These are phyloP conservation scores for Eristalis pertinax DNA, from an alignment of 2,888 invertebrate species.

Conservation along the genomic window DNA sequence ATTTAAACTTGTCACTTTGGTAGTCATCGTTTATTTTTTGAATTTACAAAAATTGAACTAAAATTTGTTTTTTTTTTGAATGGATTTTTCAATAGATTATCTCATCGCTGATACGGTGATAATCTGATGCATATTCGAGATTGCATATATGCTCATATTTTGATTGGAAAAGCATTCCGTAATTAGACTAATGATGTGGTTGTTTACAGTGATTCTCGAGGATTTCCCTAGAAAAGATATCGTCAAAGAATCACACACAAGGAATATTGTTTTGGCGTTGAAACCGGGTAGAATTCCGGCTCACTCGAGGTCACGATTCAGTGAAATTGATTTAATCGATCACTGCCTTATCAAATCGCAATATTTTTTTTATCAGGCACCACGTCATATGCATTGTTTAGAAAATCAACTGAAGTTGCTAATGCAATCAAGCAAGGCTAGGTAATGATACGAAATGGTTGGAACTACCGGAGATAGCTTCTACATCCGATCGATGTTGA, in stretches of 20 bases:
- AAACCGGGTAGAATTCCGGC: not conserved
- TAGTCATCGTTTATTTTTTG: too few relatives aligned
- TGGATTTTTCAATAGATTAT: not conserved
- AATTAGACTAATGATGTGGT: not conserved
- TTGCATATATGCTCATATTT: not conserved
- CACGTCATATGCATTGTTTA: not conserved
- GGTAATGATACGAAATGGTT: too few relatives aligned
- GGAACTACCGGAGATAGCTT: too few relatives aligned
- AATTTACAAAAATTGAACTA: too few relatives aligned
- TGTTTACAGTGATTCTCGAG: not conserved
- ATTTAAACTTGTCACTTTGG: not conserved
- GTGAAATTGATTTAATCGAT: not conserved
- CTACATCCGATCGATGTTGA: too few relatives aligned
- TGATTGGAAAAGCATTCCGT: not conserved
- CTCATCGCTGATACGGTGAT: not conserved
- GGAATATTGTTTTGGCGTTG: not conserved
- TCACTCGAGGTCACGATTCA: not conserved
- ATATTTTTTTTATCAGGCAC: not conserved
- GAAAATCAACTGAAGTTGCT: not conserved
- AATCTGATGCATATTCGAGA: not conserved
- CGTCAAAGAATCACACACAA: not conserved
- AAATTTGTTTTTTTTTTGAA: too few relatives aligned
- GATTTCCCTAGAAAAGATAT: not conserved
- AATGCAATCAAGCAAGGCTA: too few relatives aligned
- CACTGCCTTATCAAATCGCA: not conserved